Conservation (phyloP, 2,888 invertebrate species). For the Cephus runcator region DNA sequence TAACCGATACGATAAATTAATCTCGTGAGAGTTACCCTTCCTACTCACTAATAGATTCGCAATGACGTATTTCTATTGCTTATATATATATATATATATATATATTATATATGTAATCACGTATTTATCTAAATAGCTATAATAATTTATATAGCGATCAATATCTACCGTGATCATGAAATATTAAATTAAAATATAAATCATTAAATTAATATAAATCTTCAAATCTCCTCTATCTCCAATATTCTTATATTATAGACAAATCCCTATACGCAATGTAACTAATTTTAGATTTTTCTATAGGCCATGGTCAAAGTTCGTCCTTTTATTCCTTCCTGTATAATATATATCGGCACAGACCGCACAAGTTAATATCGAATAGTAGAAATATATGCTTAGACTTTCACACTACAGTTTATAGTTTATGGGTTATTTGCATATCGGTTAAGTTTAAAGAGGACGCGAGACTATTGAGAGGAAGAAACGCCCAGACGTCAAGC, state of each 20-base stretch:
- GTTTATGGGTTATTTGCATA: conserved; percentile 14
- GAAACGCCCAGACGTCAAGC: conserved; percentile 12
- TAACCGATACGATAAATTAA: conserved; percentile 24
- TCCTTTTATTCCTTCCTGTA: neutral
- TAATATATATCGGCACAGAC: neutral
- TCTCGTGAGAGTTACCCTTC: neutral
- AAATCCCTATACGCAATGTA: neutral
- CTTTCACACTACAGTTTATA: neutral
- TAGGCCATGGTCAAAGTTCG: neutral
- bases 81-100: neutral
- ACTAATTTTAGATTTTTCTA: neutral
- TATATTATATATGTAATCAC: neutral
- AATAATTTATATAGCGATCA: neutral
- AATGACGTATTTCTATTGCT: neutral
- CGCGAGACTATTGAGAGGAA: conserved; percentile 8
- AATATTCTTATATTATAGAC: neutral
- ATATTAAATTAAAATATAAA: neutral
- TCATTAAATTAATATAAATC: too few species aligned
- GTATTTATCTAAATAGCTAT: neutral
- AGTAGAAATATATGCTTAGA: neutral
- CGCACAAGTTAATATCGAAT: neutral
- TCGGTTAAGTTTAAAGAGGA: conserved; percentile 6
- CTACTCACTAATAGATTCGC: neutral
- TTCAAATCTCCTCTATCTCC: neutral
- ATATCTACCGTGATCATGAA: neutral